Evolutionary conservation across 2,797 vertebrate genomes (phyloP).

Genomic region (Petrocephalus schoutedeni): DNA sequence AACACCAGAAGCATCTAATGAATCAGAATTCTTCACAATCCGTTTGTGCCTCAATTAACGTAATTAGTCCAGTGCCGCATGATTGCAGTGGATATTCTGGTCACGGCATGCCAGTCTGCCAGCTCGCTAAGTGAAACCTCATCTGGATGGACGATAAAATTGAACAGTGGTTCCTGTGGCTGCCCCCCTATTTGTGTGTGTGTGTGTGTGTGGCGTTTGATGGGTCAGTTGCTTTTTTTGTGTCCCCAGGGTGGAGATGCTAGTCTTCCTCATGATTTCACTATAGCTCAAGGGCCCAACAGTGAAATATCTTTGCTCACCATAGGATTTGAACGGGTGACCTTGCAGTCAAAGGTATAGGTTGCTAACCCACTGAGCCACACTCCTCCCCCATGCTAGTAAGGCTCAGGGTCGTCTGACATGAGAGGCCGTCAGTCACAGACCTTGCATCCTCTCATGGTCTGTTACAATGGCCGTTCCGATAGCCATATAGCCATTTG

Average conservation of each 20-base stretch:
- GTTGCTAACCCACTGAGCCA: not conserved
- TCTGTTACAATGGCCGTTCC: not conserved
- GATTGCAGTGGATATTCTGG: too few species aligned
- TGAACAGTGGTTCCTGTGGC: not conserved
- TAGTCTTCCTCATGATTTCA: not conserved
- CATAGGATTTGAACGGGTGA: not conserved
- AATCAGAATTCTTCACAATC: not conserved
- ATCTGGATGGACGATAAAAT: not conserved
- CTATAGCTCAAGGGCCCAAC: not conserved
- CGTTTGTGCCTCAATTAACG: not conserved
- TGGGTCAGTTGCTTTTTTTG: too few species aligned
- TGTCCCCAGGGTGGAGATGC: not conserved
- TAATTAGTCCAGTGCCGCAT: not conserved
- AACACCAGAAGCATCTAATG: not conserved
- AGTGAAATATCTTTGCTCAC: not conserved
- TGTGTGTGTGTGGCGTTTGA: not conserved
- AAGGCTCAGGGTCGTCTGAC: not conserved
- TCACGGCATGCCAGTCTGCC: not conserved
- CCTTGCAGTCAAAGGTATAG: not conserved
- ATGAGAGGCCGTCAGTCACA: not conserved
- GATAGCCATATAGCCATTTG: not conserved
- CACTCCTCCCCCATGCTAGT: not conserved
- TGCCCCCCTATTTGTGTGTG: not conserved
- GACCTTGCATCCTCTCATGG: not conserved
- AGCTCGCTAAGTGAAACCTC: not conserved